Conservation (phyloP, 2,113 vertebrate species). For the Mustelus asterias region DNA sequence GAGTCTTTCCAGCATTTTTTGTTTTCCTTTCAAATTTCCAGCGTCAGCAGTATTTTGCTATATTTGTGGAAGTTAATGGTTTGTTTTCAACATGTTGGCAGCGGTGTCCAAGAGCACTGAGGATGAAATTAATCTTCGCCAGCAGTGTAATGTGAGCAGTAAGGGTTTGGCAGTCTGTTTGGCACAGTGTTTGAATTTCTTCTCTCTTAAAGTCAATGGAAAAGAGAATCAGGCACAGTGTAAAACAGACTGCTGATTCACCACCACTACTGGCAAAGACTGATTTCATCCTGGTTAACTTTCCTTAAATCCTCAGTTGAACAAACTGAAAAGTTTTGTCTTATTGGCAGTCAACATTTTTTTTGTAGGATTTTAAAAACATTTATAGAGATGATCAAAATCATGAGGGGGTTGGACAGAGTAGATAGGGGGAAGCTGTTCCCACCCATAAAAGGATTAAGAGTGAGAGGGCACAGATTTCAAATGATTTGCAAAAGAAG, state of each 20-base stretch:
- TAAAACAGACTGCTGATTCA: background rate
- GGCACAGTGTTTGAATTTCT: background rate
- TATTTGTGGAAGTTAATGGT: too few species aligned
- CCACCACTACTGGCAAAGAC: background rate
- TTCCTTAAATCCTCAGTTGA: background rate
- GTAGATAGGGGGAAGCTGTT: too few species aligned
- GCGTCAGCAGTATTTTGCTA: too few species aligned
- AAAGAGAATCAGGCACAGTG: background rate
- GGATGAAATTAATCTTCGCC: background rate
- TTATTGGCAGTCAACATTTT: background rate
- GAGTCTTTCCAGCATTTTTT: too few species aligned
- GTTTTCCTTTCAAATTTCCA: too few species aligned
- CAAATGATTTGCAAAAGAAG: too few species aligned
- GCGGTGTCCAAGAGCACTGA: background rate
- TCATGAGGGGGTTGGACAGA: too few species aligned
- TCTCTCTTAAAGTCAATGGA: background rate
- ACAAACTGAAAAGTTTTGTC: background rate
- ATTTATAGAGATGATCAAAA: too few species aligned
- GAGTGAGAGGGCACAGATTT: too few species aligned
- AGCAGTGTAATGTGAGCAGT: background rate
- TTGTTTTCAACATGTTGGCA: background rate
- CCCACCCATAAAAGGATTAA: too few species aligned
- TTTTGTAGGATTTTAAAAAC: background rate
- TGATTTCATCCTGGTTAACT: background rate
- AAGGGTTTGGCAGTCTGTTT: background rate